phyloP scores from a whole-genome alignment of 2,113 vertebrate species.

The Gobiocypris rarus region DNA sequence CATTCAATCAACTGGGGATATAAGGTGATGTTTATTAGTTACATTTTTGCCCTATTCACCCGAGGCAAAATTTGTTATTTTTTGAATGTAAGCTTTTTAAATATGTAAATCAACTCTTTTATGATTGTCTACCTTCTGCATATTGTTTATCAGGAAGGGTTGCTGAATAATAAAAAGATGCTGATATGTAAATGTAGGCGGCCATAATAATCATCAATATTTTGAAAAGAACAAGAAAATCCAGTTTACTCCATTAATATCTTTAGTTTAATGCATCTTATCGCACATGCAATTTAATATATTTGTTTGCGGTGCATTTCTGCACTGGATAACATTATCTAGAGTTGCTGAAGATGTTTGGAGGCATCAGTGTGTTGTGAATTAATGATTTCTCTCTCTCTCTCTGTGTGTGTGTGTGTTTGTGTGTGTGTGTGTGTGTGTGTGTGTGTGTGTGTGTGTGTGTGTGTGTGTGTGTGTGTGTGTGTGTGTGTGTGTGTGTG shows the following conservation, averaged over 20 bases:
- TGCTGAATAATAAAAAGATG: not conserved
- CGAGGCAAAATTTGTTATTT: not conserved
- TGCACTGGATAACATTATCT: not conserved
- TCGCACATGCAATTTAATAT: not conserved
- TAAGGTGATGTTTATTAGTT: not conserved
- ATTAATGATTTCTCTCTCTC: not conserved
- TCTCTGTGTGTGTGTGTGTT: not conserved
- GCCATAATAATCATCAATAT: not conserved
- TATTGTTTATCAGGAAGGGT: not conserved
- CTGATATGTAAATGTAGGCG: not conserved
- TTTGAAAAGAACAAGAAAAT: not conserved
- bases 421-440: constrained; percentile 50
- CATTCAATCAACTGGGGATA: not conserved
- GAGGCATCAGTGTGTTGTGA: not conserved
- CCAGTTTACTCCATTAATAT: not conserved
- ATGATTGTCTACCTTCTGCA: not conserved
- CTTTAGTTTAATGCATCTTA: not conserved
- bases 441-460: not conserved
- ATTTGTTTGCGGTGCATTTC: not conserved
- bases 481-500: constrained; percentile 48
- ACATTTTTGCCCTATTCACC: no score
- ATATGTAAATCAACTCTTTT: not conserved
- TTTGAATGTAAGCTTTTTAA: no score
- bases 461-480: not conserved
- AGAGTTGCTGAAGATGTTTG: not conserved